Percentiles rank a stretch among this genome's conserved stretches.
phyloP scores from a whole-genome alignment of 2,797 vertebrate species.

The Anguilla megastoma region DNA sequence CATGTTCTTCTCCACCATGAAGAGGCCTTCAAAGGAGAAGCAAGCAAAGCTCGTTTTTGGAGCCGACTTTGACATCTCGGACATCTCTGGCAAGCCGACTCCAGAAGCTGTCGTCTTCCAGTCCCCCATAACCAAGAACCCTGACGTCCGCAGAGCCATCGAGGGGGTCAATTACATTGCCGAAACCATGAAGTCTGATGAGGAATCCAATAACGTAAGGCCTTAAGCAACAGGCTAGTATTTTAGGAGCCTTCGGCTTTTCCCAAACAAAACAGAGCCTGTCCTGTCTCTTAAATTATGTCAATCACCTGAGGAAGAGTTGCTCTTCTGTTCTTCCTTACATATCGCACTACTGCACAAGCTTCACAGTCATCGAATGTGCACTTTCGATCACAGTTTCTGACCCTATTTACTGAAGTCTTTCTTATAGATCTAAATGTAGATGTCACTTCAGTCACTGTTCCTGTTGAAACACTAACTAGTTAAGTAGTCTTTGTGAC shows the following conservation, averaged over 20 bases:
- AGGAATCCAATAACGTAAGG: constrained; percentile 89
- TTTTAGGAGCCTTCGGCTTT: background rate
- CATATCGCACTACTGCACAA: too few relatives aligned
- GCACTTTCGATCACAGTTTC: too few relatives aligned
- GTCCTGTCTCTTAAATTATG: too few relatives aligned
- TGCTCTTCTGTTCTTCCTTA: too few relatives aligned
- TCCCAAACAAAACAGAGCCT: background rate
- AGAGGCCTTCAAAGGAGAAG: constrained; percentile 84
- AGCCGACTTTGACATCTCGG: constrained; percentile 89
- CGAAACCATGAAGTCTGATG: constrained; percentile 90
- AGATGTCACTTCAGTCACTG: too few relatives aligned
- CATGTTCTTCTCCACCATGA: constrained; percentile 97
- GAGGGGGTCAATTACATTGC: constrained; percentile 92
- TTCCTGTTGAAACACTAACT: too few relatives aligned
- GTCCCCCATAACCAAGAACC: constrained; percentile 85
- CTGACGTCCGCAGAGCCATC: constrained; percentile 91
- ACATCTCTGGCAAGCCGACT: constrained; percentile 87
- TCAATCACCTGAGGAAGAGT: too few relatives aligned
- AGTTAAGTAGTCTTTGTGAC: too few relatives aligned
- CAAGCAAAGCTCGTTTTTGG: constrained; percentile 79
- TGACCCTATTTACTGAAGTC: too few relatives aligned
- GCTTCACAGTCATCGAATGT: too few relatives aligned
- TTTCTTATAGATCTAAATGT: too few relatives aligned
- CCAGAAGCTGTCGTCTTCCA: constrained; percentile 77
- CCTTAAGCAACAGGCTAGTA: background rate